Conservation (phyloP, 92 coral and sea anemone genomes). For the Siderastrea radians region DNA sequence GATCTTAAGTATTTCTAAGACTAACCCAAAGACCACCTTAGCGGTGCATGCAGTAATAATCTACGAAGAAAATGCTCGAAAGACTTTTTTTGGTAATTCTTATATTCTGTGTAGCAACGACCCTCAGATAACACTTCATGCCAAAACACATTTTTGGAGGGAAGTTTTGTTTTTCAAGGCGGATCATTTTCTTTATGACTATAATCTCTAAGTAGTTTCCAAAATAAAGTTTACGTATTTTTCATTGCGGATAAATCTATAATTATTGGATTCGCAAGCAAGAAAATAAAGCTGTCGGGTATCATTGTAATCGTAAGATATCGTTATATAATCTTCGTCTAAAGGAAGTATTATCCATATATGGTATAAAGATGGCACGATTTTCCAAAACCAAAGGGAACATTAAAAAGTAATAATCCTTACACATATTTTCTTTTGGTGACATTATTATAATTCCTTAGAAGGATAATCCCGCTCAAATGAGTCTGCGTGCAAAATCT, state of each 20-base stretch:
- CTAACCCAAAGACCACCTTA: too few relatives aligned
- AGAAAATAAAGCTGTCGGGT: neutral
- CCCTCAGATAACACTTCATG: neutral
- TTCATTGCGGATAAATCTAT: neutral
- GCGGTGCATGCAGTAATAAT: too few relatives aligned
- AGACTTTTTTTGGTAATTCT: too few relatives aligned
- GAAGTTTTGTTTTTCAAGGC: neutral
- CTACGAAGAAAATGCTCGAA: too few relatives aligned
- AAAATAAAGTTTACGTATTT: neutral
- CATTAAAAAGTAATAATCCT: neutral
- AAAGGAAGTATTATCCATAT: neutral
- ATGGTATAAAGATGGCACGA: neutral
- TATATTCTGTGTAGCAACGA: too few relatives aligned
- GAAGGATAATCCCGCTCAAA: neutral
- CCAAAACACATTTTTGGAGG: neutral
- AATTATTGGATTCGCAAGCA: neutral
- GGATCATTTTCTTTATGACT: neutral
- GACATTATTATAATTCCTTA: neutral
- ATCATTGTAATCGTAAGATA: neutral
- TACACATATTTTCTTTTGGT: conserved; percentile 3
- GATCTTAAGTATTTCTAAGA: too few relatives aligned
- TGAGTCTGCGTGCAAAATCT: neutral
- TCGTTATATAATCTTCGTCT: neutral
- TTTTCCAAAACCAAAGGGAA: neutral
- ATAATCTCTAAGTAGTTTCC: neutral